Evolutionary conservation across 2,888 invertebrate species (phyloP).

Genomic region (Neelides folsomi): DNA sequence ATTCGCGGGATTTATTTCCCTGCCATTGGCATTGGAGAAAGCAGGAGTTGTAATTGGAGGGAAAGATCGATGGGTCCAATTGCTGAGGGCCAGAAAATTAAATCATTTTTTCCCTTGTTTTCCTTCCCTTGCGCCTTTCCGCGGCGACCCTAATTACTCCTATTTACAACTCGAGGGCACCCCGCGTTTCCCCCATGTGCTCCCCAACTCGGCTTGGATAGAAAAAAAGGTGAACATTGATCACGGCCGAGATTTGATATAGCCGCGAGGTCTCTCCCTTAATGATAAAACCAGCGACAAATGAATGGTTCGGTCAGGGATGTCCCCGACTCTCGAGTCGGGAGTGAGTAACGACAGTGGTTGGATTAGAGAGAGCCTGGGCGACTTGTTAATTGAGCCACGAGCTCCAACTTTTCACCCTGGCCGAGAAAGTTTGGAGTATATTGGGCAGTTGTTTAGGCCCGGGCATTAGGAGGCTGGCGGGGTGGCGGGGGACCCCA

Average conservation of each 20-base stretch:
- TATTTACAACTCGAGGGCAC: conserved; percentile 18
- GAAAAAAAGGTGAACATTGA: too few species aligned
- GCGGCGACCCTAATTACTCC: conserved; percentile 18
- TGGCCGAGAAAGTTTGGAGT: conserved; percentile 12
- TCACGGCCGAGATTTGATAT: neutral
- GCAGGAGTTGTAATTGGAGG: conserved; percentile 22
- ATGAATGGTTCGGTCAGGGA: too few species aligned
- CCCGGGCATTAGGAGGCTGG: conserved; percentile 1
- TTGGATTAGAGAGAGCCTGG: neutral
- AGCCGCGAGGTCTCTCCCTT: too few species aligned
- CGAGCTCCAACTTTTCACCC: conserved; percentile 15
- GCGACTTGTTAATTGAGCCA: conserved; percentile 22
- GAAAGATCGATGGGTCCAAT: conserved; percentile 22
- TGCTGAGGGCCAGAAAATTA: conserved; percentile 20
- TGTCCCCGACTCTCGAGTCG: too few species aligned
- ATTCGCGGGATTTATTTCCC: neutral
- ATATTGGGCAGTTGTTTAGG: conserved; percentile 5
- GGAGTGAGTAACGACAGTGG: too few species aligned
- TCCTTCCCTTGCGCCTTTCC: conserved; percentile 13
- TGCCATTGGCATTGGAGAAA: conserved; percentile 10
- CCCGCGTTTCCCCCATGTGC: neutral
- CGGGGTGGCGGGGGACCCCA: conserved; percentile 7
- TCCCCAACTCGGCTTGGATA: neutral
- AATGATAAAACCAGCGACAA: too few species aligned
- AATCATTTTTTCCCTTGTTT: conserved; percentile 24